phyloP scores from a whole-genome alignment of 2,113 vertebrate genomes.

The Lanius collurio region DNA sequence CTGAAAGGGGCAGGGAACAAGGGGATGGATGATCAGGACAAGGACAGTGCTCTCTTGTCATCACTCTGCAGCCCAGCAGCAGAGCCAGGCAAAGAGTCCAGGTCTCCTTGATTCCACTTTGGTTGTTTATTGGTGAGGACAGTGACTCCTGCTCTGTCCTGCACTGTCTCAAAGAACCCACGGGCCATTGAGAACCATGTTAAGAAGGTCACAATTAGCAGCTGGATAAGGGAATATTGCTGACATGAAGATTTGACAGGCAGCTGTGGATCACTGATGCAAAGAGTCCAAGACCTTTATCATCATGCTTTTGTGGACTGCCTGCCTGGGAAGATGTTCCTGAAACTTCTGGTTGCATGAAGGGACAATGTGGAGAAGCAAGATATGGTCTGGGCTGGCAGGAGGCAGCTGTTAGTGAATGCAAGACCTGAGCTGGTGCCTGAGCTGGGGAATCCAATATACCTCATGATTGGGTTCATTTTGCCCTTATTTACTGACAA shows the following conservation, averaged over 20 bases:
- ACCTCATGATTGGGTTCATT: fast-evolving
- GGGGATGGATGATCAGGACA: not conserved
- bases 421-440: not conserved
- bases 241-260: not conserved
- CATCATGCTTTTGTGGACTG: not conserved
- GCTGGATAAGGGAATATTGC: not conserved
- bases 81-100: not conserved
- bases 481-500: not conserved
- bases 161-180: not conserved
- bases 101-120: not conserved
- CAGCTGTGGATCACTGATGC: not conserved
- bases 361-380: not conserved
- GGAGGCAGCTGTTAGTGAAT: not conserved
- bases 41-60: not conserved
- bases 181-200: not conserved
- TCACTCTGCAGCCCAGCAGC: not conserved
- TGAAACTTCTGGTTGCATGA: not conserved
- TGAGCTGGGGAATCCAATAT: not conserved
- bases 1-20: not conserved
- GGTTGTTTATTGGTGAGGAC: not conserved
- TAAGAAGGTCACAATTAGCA: not conserved
- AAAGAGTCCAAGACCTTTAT: not conserved
- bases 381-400: not conserved
- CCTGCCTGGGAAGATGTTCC: fast-evolving
- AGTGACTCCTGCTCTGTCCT: not conserved